Evolutionary conservation across 2,888 invertebrate species (phyloP), one percentile per base, ranked within the genome.

Genomic region (Leptinotarsa peninsularis): DNA sequence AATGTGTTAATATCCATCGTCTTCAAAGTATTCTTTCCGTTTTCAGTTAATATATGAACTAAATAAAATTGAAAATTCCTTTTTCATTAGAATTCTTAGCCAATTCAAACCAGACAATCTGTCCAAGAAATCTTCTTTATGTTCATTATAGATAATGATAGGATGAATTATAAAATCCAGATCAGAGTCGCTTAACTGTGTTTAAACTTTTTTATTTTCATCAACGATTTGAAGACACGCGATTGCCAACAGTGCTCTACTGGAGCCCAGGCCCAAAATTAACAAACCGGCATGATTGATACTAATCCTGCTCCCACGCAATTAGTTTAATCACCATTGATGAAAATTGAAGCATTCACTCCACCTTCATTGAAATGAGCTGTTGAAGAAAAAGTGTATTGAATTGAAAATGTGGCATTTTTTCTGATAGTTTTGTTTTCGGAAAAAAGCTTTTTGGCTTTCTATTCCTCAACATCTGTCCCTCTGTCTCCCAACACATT

Each of bases 271-370:
- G 69, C 63, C 73, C 63, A 52, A 66, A 73, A 73, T 73, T 73
- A 73, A 50, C 54, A 50, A 73, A 73, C 21, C 69, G 43, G 52
- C 68, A 69, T 69, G 73, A 69, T 69, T 69, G 68, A 18, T 18
- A 71, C 66, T 49, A 33, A 66, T 23, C 66, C 50, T 49, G 73
- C 73, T 73, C 73, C 73, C 73, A 73, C 73, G 73, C 73, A 73
- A 73, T 73, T 73, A 73, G 66, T 73, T 69, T 73, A 73, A 73
- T 73, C 67, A 60, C 73, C 27, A 27, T 15, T 60, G 23, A 60
- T 60, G 27, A 60, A 60, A 60, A 54, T 54, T 54, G 54, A 18
- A 54, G 43, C 43, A 43, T 43, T 43, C 43, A 43, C 43, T 43
- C 43, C 13, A 43, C 10, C 43, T 43, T 43, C 43, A 43, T 43